Conservation (phyloP, 2,113 vertebrate species). For the Verasper variegatus region DNA sequence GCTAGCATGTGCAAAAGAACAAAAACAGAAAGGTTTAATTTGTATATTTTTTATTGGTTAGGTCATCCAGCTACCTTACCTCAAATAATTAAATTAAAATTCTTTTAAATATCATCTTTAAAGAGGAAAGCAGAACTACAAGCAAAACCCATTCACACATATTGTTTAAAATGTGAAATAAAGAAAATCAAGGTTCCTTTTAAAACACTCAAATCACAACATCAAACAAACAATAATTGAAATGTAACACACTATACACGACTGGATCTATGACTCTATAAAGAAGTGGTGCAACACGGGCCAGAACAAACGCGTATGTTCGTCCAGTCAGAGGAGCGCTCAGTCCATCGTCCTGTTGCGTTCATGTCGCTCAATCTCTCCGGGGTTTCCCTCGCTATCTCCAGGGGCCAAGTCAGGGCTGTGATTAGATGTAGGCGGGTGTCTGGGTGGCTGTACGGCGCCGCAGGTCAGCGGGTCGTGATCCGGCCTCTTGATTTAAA, state of each 20-base stretch:
- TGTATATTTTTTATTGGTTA: slow-evolving; percentile 82
- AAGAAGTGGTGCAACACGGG: slow-evolving; percentile 46
- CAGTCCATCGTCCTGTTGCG: slow-evolving; percentile 18
- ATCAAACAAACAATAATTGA: slow-evolving; percentile 42
- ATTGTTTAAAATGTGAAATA: slow-evolving; percentile 50
- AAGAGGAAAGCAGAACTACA: slow-evolving; percentile 69
- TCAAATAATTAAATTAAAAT: slow-evolving; percentile 83
- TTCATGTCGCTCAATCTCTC: slow-evolving; percentile 34
- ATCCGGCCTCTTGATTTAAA: not conserved
- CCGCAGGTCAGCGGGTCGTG: slow-evolving; percentile 92
- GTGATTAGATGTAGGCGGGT: slow-evolving; percentile 54
- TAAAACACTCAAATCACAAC: slow-evolving; percentile 39
- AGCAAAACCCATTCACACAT: slow-evolving; percentile 45
- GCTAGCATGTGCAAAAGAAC: not conserved
- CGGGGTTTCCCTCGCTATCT: slow-evolving; percentile 42
- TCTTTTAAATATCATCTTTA: slow-evolving; percentile 71
- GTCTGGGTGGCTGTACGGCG: slow-evolving; percentile 71
- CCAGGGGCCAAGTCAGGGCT: slow-evolving; percentile 44
- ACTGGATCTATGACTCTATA: slow-evolving; percentile 31
- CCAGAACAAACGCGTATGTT: slow-evolving; percentile 20
- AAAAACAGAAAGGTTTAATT: slow-evolving; percentile 14
- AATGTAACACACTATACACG: slow-evolving; percentile 39
- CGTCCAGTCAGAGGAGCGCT: slow-evolving; percentile 28
- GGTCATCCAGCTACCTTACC: slow-evolving; percentile 85
- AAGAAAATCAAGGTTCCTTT: slow-evolving; percentile 25